Evolutionary conservation across 2,113 vertebrate species (phyloP).

Genomic region (Lophura nycthemera): DNA sequence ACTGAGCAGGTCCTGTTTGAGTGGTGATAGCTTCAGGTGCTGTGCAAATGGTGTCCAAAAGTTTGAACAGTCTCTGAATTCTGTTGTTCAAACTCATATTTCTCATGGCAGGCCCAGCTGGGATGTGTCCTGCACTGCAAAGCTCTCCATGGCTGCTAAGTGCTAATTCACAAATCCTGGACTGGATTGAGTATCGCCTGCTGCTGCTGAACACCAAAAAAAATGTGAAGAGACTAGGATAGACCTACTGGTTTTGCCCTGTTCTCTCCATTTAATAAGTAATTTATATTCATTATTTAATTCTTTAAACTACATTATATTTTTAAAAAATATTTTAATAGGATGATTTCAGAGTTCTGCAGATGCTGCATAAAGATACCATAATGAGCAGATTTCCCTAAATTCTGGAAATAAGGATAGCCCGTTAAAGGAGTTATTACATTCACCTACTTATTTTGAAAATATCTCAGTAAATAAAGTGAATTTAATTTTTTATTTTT

Average conservation of each 20-base stretch:
- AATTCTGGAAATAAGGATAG: not conserved
- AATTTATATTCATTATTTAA: not conserved
- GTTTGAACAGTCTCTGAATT: not conserved
- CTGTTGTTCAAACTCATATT: not conserved
- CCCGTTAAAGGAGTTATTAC: not conserved
- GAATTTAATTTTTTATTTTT: no score
- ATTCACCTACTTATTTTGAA: not conserved
- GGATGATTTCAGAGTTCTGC: not conserved
- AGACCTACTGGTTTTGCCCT: not conserved
- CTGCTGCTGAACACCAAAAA: not conserved
- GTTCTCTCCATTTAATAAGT: not conserved
- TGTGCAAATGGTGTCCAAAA: accelerated
- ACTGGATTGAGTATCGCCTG: not conserved
- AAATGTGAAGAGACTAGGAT: not conserved
- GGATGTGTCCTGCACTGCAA: not conserved
- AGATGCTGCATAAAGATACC: not conserved
- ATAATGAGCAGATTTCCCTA: not conserved
- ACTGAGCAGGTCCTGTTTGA: not conserved
- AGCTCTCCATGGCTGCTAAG: not conserved
- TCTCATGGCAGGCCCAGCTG: not conserved
- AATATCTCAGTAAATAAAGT: not conserved
- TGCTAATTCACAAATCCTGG: not conserved
- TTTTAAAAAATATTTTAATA: not conserved
- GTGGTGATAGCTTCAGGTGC: not conserved
- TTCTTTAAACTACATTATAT: not conserved